Evolutionary conservation across 2,797 vertebrate genomes (phyloP).

Genomic region (Melopsittacus undulatus): DNA sequence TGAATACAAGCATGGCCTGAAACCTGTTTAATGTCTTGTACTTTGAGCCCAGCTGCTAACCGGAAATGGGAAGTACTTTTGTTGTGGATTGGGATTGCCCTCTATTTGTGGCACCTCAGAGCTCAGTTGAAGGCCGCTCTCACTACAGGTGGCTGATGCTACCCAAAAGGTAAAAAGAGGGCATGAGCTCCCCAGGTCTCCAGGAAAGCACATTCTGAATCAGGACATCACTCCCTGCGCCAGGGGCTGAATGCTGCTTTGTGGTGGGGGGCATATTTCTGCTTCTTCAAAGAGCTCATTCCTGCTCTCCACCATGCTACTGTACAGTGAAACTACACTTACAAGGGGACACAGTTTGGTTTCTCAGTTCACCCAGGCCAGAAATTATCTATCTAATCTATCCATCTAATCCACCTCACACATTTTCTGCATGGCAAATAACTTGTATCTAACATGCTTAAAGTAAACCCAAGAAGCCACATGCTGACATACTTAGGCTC

Average conservation of each 20-base stretch:
- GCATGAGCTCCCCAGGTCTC: background rate
- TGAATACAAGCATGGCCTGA: background rate
- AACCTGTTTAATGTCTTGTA: background rate
- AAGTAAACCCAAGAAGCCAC: background rate
- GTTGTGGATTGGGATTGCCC: background rate
- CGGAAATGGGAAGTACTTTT: background rate
- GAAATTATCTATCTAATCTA: background rate
- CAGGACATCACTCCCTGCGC: too few species aligned
- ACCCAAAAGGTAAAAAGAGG: background rate
- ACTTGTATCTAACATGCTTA: background rate
- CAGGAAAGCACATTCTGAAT: background rate
- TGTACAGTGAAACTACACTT: background rate
- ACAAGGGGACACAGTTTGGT: background rate
- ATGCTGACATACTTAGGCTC: background rate
- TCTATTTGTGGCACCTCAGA: background rate
- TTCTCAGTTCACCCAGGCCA: background rate
- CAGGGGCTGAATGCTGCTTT: background rate
- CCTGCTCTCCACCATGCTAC: background rate
- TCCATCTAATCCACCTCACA: background rate
- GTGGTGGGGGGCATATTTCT: background rate
- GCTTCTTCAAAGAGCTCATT: background rate
- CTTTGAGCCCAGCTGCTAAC: background rate
- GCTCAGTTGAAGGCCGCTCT: background rate
- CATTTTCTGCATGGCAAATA: background rate
- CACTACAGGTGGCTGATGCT: background rate